These are phyloP conservation scores for Dendrocincla tyrannina DNA, from an alignment of 2,797 vertebrate species.

Conservation along the genomic window DNA sequence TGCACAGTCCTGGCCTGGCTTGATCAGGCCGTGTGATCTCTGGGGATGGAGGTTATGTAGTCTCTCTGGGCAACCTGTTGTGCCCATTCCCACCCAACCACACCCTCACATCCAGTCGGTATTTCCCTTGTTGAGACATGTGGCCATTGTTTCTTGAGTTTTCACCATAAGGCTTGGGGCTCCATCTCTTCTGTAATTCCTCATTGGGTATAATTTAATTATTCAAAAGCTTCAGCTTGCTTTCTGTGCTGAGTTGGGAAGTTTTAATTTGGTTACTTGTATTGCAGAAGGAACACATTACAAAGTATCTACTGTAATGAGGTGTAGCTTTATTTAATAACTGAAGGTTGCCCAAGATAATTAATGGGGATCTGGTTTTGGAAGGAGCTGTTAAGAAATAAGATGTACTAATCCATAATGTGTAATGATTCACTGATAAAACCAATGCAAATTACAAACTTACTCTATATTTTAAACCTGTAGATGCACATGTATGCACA, in stretches of 20 bases:
- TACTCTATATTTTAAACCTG: not conserved
- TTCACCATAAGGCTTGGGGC: fast-evolving
- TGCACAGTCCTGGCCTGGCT: not conserved
- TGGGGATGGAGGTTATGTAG: not conserved
- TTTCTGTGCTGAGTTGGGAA: not conserved
- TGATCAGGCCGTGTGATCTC: not conserved
- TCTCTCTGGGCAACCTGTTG: not conserved
- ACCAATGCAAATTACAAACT: not conserved
- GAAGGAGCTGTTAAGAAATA: not conserved
- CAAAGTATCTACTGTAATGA: not conserved
- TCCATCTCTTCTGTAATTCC: not conserved
- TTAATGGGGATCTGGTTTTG: not conserved
- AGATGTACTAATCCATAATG: not conserved
- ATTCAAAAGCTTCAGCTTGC: not conserved
- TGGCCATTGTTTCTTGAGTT: not conserved
- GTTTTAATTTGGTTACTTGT: not conserved
- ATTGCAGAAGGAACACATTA: not conserved
- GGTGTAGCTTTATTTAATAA: not conserved
- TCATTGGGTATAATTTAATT: not conserved
- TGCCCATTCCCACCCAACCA: not conserved
- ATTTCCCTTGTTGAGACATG: not conserved
- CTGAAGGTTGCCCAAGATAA: not conserved
- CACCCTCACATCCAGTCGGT: not conserved
- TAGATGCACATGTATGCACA: not conserved
- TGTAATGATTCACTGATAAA: not conserved